Evolutionary conservation across 2,797 vertebrate genomes (phyloP), one percentile per base, ranked within the genome.

Genomic region (Enteromius unitaeniatus): DNA sequence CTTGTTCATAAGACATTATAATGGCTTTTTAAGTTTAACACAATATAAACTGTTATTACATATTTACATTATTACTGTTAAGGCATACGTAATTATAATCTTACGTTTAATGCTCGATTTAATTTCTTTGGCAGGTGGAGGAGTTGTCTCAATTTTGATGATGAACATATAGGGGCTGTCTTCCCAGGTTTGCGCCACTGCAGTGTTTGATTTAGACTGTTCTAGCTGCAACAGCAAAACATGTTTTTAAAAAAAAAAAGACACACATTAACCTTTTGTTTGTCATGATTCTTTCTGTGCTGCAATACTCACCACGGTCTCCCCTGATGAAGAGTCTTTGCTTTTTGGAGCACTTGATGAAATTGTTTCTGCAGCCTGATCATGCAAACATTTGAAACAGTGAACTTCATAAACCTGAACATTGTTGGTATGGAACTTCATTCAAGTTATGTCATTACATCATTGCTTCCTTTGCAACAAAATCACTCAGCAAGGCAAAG

Each of bases 111-210:
- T 60, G 1, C 23, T 91, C 93, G 93, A 94, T 19, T 82, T 75
- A 0, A 42, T 0, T 0, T 88, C n/a, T 8, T 40, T 13, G 10
- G 0, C 17, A 0, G 53, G 0, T 8, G 74, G 40, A 62, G 70
- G 42, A 62, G 9, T 0, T 19, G 87, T 89, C 0, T 0, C 1
- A 84, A 95, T 81, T 6, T 62, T 37, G 4, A 96, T 79, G 80
- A 96, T 93, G 88, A 96, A 95, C 90, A 95, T 89, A 87, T 95
- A 95, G 1, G 95, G 94, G 2, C 93, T 94, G 26, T 96, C 95
- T 58, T 95, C 94, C 95, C 95, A 96, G 23, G 89, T 92, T 88
- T 79, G 0, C 0, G 93, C 94, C 73, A 94, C 90, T 0, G 55
- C 72, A 0, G 88, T 13, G 7, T 77, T 64, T 13, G 28, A 17